Base-by-base conservation (phyloP, 30 jellyfish, hydroid and myxozoan genomes). In the Mastigias papua region DNA sequence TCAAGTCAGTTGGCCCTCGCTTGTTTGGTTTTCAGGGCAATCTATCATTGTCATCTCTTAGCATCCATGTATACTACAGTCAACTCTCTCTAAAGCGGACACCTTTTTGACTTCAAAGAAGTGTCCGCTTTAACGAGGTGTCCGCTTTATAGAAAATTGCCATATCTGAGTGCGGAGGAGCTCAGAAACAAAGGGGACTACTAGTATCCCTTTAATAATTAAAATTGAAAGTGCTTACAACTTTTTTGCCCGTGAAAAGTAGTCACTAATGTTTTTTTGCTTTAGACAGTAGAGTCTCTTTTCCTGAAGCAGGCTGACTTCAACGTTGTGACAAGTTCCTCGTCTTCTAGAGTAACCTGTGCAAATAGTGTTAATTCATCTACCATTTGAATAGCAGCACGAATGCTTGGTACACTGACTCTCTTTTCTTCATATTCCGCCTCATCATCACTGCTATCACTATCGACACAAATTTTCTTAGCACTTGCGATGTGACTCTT, bases 331-430 rank as follows among this genome's bases (percentile, higher is more conserved):
- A 5, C 72, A 60, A 60, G 72, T 27, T 60, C 72, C n/a, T n/a
- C n/a, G n/a, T n/a, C n/a, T n/a, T n/a, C n/a, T n/a, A n/a, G n/a
- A n/a, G n/a, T n/a, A n/a, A n/a, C n/a, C n/a, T n/a, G 33, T 27
- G 72, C 72, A 60, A 60, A 60, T 60, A 21, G 72, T 27, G 72
- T 60, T 27, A 60, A 60, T 22, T 60, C 33, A 60, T 60, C 72
- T 60, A 60, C n/a, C 72, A 60, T 60, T 60, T 60, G 72, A 60
- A 60, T 60, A 60, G 72, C 72, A 60, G 72, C 72, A 60, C 33
- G 72, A 60, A 60, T 60, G 72, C 33, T 21, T 60, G 72, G 72
- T 60, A 60, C 72, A 21, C 33, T 60, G 72, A 60, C 72, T 60
- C 21, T 60, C 72, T 60, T 22, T 60, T 60, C 72, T 21, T 60